Conservation (phyloP, 2,888 invertebrate genomes). For the Suillia variegata region DNA sequence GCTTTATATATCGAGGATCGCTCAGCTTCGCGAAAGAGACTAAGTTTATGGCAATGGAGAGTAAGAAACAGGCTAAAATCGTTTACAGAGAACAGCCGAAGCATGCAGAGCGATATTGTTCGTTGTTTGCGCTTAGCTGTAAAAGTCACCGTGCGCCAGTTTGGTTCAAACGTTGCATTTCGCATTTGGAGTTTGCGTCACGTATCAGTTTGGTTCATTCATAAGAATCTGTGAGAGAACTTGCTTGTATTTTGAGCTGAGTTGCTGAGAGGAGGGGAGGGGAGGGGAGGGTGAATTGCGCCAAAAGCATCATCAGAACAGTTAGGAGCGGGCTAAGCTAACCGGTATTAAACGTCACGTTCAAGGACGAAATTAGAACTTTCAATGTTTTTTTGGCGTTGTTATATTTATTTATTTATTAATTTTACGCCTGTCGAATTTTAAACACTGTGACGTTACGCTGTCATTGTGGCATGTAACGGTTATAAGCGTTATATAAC, state of each 20-base stretch:
- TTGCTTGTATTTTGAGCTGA: neutral
- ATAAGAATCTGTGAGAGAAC: neutral
- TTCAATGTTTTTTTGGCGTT: neutral
- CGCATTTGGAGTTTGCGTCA: no score
- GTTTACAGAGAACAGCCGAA: neutral
- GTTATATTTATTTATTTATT: conserved; percentile 2
- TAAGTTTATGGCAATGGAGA: no score
- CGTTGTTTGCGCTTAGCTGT: neutral
- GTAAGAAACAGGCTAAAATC: neutral
- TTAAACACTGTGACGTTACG: conserved; percentile 5
- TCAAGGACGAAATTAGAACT: conserved; percentile 18
- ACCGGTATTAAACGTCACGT: neutral
- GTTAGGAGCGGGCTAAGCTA: neutral
- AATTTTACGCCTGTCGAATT: neutral
- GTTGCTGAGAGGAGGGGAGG: neutral
- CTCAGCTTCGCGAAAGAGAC: neutral
- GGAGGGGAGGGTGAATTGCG: neutral
- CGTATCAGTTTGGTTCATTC: neutral
- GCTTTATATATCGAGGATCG: conserved; percentile 45
- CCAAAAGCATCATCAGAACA: neutral
- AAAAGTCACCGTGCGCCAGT: neutral
- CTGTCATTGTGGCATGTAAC: conserved; percentile 14
- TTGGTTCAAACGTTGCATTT: neutral
- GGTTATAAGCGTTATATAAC: conserved; percentile 4
- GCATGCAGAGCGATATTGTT: no score